Base-by-base conservation (phyloP, 2,113 vertebrate genomes). In the Colistium nudipinnis region DNA sequence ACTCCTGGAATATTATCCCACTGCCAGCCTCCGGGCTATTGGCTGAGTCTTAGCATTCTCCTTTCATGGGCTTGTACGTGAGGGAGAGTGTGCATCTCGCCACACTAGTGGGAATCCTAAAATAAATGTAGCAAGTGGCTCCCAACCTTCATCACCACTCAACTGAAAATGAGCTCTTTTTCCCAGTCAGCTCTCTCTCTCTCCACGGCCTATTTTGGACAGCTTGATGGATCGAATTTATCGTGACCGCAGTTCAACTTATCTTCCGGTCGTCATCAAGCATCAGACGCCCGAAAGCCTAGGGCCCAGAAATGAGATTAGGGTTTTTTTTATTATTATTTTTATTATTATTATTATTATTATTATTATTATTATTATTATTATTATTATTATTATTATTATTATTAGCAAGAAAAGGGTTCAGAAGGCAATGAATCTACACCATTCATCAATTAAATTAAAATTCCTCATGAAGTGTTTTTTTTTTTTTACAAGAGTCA, bases 121-220 rank as follows among this genome's bases (percentile, higher is more conserved):
- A 94, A 93, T 93, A 93, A 91, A 93, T 92, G 89, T 89, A 82
- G 89, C 89, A 86, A 90, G 90, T 91, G 88, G 83, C 78, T 88
- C 83, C 87, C 82, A 90, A 89, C 87, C 90, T 85, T 90, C 85
- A 86, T 91, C 87, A 76, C 83, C 88, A 88, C 87, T 78, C 85
- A 55, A 90, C 85, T 90, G 87, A 92, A 91, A 92, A 92, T 86
- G 65, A 88, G 89, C 86, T 90, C 84, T 92, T 92, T 90, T 88
- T 87, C 84, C 88, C 88, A 88, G 85, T 90, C 89, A 90, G 88
- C 90, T 89, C 84, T 85, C 84, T 83, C 90, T 89, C 84, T 85
- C 84, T 83, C 76, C 76, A 12, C 51, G 82, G 88, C 85, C 88
- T 91, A 90, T 92, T 91, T 91, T 88, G 83, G 79, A 87, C 66